Evolutionary conservation across 2,113 vertebrate species (phyloP).

Genomic region (Ptychochromis oligacanthus): DNA sequence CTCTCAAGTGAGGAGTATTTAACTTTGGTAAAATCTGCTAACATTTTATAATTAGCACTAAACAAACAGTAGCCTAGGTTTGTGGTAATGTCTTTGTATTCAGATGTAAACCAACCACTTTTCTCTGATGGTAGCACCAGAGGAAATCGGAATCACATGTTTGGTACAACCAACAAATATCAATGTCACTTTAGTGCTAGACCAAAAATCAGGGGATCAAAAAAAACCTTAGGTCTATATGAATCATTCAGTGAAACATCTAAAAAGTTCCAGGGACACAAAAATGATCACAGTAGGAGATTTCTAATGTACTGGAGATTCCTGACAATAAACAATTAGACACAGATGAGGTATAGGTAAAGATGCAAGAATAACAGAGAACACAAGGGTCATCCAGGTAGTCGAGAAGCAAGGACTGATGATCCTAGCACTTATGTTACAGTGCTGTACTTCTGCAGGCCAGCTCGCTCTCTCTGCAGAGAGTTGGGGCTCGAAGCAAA

Average conservation of each 20-base stretch:
- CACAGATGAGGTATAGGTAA: neutral
- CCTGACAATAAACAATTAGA: neutral
- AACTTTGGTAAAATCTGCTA: neutral
- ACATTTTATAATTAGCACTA: neutral
- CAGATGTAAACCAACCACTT: neutral
- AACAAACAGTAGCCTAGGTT: neutral
- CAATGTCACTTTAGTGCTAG: too few relatives aligned
- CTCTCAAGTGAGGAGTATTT: neutral
- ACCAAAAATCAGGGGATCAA: too few relatives aligned
- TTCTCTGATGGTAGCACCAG: neutral
- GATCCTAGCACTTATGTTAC: neutral
- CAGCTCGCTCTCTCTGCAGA: neutral
- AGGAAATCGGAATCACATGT: neutral
- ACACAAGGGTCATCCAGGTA: neutral
- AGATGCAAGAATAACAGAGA: neutral
- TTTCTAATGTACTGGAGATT: too few relatives aligned
- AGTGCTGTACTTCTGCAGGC: neutral
- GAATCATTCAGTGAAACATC: too few relatives aligned
- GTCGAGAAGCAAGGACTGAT: neutral
- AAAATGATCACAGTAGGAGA: too few relatives aligned
- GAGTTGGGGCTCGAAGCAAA: conserved; percentile 3
- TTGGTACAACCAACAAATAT: too few relatives aligned
- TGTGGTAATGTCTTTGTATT: too few relatives aligned
- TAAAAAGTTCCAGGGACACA: too few relatives aligned
- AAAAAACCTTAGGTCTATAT: too few relatives aligned